Percentiles rank a stretch among this genome's conserved stretches.
phyloP scores from a whole-genome alignment of 2,113 vertebrate genomes.

The Oenanthe oenanthe region DNA sequence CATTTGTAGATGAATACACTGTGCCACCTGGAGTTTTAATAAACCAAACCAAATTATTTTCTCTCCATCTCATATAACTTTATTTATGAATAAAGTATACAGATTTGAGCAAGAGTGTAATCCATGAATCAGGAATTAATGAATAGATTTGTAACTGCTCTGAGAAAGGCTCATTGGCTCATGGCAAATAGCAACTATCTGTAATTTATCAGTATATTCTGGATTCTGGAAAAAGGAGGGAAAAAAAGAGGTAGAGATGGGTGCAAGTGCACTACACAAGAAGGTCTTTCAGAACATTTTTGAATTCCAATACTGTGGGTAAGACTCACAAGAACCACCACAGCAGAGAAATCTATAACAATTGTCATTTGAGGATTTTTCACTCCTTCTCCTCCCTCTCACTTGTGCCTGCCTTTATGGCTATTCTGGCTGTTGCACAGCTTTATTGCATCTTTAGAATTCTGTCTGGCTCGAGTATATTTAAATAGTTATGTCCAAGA shows the following conservation, averaged over 20 bases:
- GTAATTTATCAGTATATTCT: background rate
- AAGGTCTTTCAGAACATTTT: background rate
- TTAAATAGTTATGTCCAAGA: background rate
- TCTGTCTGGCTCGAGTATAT: background rate
- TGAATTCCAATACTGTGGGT: background rate
- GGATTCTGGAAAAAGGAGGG: background rate
- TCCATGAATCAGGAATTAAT: background rate
- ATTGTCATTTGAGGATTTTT: background rate
- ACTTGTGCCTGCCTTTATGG: background rate
- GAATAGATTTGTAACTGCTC: slow-evolving; percentile 32
- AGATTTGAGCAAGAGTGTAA: background rate
- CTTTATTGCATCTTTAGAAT: slow-evolving; percentile 11
- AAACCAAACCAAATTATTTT: slow-evolving; percentile 49
- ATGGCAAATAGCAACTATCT: background rate
- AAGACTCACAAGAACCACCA: background rate
- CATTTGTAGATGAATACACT: background rate
- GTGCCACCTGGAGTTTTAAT: slow-evolving; percentile 46
- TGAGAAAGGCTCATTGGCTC: background rate
- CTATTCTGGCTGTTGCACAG: background rate
- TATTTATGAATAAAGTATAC: slow-evolving; percentile 14
- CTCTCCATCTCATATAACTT: background rate
- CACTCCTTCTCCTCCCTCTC: background rate
- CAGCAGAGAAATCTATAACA: background rate
- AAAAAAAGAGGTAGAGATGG: background rate
- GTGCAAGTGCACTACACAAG: background rate